Percentiles rank a stretch among this genome's conserved stretches.
phyloP scores from a whole-genome alignment of 2,113 vertebrate species.

The Oncorhynchus mykiss region DNA sequence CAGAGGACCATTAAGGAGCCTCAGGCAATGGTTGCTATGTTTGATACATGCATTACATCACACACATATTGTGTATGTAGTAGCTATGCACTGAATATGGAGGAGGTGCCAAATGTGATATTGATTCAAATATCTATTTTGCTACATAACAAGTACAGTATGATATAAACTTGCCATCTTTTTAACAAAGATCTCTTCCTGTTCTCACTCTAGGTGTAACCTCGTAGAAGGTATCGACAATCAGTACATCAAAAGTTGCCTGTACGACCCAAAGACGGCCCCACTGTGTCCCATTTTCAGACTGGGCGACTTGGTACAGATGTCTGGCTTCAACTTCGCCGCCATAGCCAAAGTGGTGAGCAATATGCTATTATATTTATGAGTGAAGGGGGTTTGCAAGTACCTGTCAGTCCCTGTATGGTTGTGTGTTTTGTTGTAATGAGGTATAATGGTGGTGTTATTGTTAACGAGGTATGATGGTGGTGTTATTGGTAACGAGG shows the following conservation, averaged over 20 bases:
- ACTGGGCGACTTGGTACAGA: constrained; percentile 82
- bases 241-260: constrained; percentile 77
- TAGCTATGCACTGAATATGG: not conserved
- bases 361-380: not conserved
- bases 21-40: too few relatives aligned
- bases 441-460: too few relatives aligned
- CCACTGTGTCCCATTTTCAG: constrained; percentile 89
- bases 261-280: constrained; percentile 68
- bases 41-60: too few relatives aligned
- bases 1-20: too few relatives aligned
- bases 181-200: too few relatives aligned
- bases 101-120: too few relatives aligned
- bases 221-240: constrained; percentile 82
- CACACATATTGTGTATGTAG: too few relatives aligned
- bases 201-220: constrained; percentile 80
- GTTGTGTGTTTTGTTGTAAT: too few relatives aligned
- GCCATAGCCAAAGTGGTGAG: constrained; percentile 81
- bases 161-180: not conserved
- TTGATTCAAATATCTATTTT: too few relatives aligned
- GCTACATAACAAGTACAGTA: not conserved
- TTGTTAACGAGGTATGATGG: too few relatives aligned
- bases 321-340: constrained; percentile 83
- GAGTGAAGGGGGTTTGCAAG: too few relatives aligned
- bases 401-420: not conserved
- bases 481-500: too few relatives aligned